phyloP scores from a whole-genome alignment of 2,888 invertebrate species.

The Rhopalosiphum nymphaeae region DNA sequence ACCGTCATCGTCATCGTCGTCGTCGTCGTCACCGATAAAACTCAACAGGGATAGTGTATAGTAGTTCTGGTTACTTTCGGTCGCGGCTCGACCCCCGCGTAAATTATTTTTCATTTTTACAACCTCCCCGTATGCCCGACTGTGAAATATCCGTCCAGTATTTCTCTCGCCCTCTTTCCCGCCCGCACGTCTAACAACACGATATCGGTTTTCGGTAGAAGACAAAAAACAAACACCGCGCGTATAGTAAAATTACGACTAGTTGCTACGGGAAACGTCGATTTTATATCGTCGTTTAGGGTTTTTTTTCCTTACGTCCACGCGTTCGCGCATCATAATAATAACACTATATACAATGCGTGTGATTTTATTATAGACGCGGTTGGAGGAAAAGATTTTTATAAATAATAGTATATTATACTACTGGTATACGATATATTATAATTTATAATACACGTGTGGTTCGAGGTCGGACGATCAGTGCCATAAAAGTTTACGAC shows the following conservation, averaged over 20 bases:
- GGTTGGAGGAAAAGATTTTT: background rate
- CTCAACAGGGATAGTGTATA: background rate
- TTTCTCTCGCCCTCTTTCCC: background rate
- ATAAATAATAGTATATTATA: background rate
- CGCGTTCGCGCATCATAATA: background rate
- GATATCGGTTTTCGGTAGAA: background rate
- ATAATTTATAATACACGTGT: background rate
- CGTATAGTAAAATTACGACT: background rate
- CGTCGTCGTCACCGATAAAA: conserved; percentile 50
- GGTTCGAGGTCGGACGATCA: conserved; percentile 7
- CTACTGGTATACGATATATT: background rate
- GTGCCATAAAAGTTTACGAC: conserved; percentile 12
- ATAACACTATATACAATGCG: background rate
- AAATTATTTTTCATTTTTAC: conserved; percentile 49
- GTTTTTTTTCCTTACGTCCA: background rate
- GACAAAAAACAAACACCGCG: background rate
- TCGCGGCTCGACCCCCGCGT: conserved; percentile 35
- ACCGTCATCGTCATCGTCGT: background rate
- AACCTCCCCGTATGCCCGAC: background rate
- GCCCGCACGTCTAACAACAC: background rate
- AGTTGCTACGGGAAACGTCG: background rate
- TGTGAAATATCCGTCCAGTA: background rate
- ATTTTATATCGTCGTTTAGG: conserved; percentile 9
- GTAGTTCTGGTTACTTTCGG: conserved; percentile 56
- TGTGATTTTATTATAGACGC: background rate